phyloP scores from a whole-genome alignment of 2,113 vertebrate genomes.

The Chlorodrepanis virens region DNA sequence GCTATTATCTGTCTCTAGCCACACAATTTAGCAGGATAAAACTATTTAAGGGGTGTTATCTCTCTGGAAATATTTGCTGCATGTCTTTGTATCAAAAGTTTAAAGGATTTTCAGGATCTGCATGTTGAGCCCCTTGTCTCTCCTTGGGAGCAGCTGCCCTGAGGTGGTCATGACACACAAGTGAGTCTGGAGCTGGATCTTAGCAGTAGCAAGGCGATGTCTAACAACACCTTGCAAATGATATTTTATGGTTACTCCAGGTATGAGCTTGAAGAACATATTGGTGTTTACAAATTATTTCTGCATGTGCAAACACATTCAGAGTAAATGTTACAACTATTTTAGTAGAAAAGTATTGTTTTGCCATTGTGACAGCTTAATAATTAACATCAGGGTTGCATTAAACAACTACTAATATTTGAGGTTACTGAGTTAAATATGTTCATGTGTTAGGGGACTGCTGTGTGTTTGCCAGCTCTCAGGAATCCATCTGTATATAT shows the following conservation, averaged over 20 bases:
- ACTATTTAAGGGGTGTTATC: not conserved
- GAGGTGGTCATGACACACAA: no score
- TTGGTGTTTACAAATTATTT: not conserved
- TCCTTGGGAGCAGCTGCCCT: not conserved
- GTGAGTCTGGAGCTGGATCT: not conserved
- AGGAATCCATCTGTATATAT: not conserved
- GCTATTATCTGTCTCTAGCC: not conserved
- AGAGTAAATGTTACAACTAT: not conserved
- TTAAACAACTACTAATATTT: not conserved
- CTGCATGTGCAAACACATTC: not conserved
- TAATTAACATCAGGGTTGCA: not conserved
- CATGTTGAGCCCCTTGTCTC: not conserved
- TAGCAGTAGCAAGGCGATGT: not conserved
- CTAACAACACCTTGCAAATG: not conserved
- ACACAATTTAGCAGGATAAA: not conserved
- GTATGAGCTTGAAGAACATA: not conserved
- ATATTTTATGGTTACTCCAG: no score
- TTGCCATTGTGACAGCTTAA: not conserved
- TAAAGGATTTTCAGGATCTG: not conserved
- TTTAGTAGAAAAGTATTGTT: not conserved
- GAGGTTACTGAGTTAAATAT: not conserved
- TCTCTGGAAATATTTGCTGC: not conserved
- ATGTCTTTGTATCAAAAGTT: fast-evolving
- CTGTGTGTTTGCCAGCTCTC: not conserved
- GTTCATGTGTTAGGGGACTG: not conserved